Conservation (phyloP, 2,888 invertebrate species). For the Actias luna region DNA sequence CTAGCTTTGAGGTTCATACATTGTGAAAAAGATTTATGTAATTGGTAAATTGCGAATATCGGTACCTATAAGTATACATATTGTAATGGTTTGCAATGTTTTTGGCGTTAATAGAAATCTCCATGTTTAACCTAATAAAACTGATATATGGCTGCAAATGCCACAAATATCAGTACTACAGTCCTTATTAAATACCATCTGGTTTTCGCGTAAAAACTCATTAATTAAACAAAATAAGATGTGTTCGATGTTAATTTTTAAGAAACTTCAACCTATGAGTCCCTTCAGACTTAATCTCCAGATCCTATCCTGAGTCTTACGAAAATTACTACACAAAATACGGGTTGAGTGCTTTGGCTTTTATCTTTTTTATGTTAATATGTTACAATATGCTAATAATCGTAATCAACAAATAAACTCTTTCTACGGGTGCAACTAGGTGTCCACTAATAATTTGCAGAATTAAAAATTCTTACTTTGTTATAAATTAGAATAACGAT, state of each 20-base stretch:
- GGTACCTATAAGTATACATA: background rate
- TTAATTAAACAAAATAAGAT: no score
- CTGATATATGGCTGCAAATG: background rate
- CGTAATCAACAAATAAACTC: background rate
- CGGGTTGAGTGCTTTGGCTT: background rate
- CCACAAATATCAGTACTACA: no score
- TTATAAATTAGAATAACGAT: no score
- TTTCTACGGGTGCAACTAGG: background rate
- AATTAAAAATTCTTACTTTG: no score
- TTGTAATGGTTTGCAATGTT: background rate
- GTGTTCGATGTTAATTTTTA: no score
- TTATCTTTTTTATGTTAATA: background rate
- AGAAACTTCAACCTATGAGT: no score
- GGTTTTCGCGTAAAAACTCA: no score
- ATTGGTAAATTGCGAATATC: slow-evolving; percentile 5
- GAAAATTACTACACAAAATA: background rate
- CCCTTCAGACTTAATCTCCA: no score
- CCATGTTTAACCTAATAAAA: background rate
- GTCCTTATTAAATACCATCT: no score
- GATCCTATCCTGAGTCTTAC: no score
- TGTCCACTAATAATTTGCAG: no score
- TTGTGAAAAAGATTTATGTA: slow-evolving; percentile 3
- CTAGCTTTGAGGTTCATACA: background rate
- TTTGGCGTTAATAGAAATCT: background rate
- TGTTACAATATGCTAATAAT: background rate